A percentile compares a stretch with the other conserved stretches of the same genome.
These are phyloP conservation scores for Sandelia bainsii DNA, from an alignment of 2,797 vertebrate genomes.

Conservation along the genomic window DNA sequence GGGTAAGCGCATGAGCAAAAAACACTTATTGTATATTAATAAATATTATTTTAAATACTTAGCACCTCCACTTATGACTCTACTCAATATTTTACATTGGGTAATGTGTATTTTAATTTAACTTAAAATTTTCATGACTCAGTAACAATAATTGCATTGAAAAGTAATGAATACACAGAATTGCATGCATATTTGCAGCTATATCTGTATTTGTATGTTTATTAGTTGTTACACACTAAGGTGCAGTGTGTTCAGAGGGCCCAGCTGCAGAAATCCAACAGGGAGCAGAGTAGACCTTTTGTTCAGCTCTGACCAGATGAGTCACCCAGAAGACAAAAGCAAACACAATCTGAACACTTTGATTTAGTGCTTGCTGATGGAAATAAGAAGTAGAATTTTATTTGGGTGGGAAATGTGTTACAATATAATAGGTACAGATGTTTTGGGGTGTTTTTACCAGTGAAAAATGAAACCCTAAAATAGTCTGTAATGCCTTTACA, in stretches of 20 bases:
- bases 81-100: background rate
- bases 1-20: constrained; percentile 81
- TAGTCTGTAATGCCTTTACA: background rate
- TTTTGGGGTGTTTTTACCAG: background rate
- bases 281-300: constrained; percentile 67
- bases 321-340: constrained; percentile 60
- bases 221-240: constrained; percentile 35
- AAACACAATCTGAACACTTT: constrained; percentile 49
- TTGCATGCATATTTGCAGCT: constrained; percentile 11
- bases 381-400: constrained; percentile 7
- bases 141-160: background rate
- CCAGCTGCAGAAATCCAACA: constrained; percentile 72
- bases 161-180: background rate
- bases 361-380: constrained; percentile 26
- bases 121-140: background rate
- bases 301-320: constrained; percentile 75
- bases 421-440: background rate
- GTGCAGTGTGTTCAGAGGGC: constrained; percentile 60
- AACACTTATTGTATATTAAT: constrained; percentile 12
- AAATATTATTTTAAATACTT: constrained; percentile 22
- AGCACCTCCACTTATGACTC: background rate
- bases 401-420: constrained; percentile 3
- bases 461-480: background rate
- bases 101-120: background rate
- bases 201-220: constrained; percentile 24